A percentile compares a stretch with the other conserved stretches of the same genome.
phyloP scores from a whole-genome alignment of 2,113 vertebrate species.

The Cathartes aura region DNA sequence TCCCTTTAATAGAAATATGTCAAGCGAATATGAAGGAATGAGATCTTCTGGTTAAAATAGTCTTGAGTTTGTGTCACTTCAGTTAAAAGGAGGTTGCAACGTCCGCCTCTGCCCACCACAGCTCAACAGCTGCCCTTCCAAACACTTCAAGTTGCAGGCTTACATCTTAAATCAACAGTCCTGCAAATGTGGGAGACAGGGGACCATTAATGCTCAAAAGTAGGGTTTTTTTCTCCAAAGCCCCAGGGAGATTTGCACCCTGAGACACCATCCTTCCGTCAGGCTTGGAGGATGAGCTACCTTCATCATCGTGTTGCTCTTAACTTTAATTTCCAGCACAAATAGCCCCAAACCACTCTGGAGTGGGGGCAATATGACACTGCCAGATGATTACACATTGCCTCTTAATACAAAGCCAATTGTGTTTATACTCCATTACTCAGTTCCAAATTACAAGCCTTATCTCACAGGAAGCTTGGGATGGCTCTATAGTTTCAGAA shows the following conservation, averaged over 20 bases:
- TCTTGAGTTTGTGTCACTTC: neutral
- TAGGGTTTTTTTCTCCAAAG: neutral
- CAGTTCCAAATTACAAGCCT: conserved; percentile 70
- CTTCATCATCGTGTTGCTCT: neutral
- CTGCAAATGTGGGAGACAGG: neutral
- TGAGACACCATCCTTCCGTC: neutral
- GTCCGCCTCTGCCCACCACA: neutral
- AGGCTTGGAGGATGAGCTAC: neutral
- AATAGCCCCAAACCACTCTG: neutral
- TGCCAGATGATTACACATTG: neutral
- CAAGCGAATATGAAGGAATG: neutral
- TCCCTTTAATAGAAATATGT: neutral
- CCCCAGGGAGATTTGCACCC: neutral
- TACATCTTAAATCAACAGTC: neutral
- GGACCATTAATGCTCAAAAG: neutral
- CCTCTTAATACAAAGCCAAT: conserved; percentile 39
- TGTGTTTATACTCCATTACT: conserved; percentile 20
- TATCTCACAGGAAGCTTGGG: conserved; percentile 60
- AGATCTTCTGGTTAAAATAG: neutral
- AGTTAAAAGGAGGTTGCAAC: neutral
- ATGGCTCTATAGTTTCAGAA: conserved; percentile 43
- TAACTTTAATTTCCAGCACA: neutral
- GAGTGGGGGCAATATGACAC: neutral
- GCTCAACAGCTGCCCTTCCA: neutral
- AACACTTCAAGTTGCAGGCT: neutral